phyloP scores from a whole-genome alignment of 2,113 vertebrate genomes.

The Chaetodon auriga region DNA sequence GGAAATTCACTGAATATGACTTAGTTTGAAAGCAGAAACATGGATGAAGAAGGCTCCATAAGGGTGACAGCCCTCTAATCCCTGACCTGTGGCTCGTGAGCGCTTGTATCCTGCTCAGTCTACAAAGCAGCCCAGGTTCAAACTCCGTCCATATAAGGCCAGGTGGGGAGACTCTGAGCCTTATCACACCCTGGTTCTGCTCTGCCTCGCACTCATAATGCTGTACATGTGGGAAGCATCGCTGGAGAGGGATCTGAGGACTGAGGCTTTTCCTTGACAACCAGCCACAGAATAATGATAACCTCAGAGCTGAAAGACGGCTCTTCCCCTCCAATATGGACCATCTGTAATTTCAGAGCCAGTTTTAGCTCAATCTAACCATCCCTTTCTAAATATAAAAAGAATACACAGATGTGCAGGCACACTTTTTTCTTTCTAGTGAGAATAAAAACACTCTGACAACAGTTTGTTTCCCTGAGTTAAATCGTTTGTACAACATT shows the following conservation, averaged over 20 bases:
- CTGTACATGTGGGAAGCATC: conserved; percentile 58
- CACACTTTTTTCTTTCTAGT: conserved; percentile 26
- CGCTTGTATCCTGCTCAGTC: conserved; percentile 14
- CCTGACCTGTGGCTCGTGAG: conserved; percentile 48
- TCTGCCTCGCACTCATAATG: conserved; percentile 58
- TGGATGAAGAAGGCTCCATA: conserved; percentile 16
- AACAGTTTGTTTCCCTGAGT: conserved; percentile 20
- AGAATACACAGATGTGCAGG: conserved; percentile 59
- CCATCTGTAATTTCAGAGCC: conserved; percentile 76
- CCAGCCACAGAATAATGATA: conserved; percentile 78
- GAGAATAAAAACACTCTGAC: conserved; percentile 25
- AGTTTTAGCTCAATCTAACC: conserved; percentile 70
- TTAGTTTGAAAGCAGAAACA: not conserved
- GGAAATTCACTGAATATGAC: not conserved
- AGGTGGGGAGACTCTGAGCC: conserved; percentile 38
- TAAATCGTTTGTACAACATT: not conserved
- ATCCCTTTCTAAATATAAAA: conserved; percentile 67
- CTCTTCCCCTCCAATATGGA: conserved; percentile 56
- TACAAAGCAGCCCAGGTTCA: conserved; percentile 34
- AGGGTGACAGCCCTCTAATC: conserved; percentile 31
- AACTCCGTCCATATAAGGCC: conserved; percentile 69
- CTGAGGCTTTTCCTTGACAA: conserved; percentile 59
- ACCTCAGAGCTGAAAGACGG: conserved; percentile 54
- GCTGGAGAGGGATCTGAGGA: conserved; percentile 70
- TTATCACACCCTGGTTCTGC: conserved; percentile 67